Percentiles rank a stretch among this genome's conserved stretches.
phyloP scores from a whole-genome alignment of 1,140 invertebrate genomes.

The Venturia canescens region DNA sequence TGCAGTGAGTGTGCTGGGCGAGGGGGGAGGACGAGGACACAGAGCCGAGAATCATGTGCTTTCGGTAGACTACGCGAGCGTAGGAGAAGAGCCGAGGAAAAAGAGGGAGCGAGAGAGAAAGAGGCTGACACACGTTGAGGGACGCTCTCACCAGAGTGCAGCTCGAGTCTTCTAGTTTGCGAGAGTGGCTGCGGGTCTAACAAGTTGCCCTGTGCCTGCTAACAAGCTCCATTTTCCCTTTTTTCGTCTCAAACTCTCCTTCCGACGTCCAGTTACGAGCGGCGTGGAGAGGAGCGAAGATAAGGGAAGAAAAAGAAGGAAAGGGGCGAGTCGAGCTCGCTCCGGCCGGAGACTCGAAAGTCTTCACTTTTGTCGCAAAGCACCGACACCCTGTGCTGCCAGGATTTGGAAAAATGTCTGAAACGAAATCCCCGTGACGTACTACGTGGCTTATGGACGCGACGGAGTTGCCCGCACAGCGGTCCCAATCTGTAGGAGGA shows the following conservation, averaged over 20 bases:
- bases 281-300: slow-evolving; percentile 34
- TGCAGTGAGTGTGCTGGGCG: neutral
- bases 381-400: neutral
- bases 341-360: neutral
- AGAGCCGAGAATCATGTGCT: slow-evolving; percentile 27
- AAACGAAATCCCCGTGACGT: neutral
- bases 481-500: slow-evolving; percentile 17
- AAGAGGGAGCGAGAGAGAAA: neutral
- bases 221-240: slow-evolving; percentile 61
- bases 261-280: slow-evolving; percentile 25
- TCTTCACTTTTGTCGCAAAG: neutral
- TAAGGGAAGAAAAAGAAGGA: slow-evolving; percentile 27
- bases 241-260: slow-evolving; percentile 50
- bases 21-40: slow-evolving; percentile 31
- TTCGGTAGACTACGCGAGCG: neutral
- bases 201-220: slow-evolving; percentile 59
- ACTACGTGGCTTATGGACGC: neutral
- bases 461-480: neutral
- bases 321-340: neutral
- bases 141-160: slow-evolving; percentile 31
- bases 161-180: slow-evolving; percentile 58
- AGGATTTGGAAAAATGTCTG: slow-evolving; percentile 9
- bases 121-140: slow-evolving; percentile 28
- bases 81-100: slow-evolving; percentile 7
- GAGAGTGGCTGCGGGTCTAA: slow-evolving; percentile 58